Percentiles rank a stretch among this genome's conserved stretches.
phyloP scores from a whole-genome alignment of 1,140 invertebrate species.

The Leptinotarsa defecta region DNA sequence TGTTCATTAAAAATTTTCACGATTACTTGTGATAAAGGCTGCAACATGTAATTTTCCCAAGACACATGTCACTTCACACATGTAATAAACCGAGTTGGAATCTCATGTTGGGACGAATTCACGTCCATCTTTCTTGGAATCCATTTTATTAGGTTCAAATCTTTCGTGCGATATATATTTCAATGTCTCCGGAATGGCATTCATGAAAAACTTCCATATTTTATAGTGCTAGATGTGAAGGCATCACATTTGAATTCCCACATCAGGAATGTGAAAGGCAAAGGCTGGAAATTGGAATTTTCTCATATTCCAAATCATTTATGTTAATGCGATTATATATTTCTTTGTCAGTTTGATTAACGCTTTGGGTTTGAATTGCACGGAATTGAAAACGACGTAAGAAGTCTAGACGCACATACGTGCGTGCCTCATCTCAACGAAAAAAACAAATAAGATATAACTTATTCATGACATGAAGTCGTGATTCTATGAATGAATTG shows the following conservation, averaged over 20 bases:
- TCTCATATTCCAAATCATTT: constrained; percentile 42
- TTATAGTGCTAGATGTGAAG: constrained; percentile 7
- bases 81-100: too few relatives aligned
- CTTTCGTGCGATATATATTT: background rate
- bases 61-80: too few relatives aligned
- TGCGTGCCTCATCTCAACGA: too few relatives aligned
- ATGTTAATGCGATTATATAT: constrained; percentile 43
- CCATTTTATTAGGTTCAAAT: background rate
- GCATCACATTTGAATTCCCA: constrained; percentile 17
- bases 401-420: background rate
- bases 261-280: constrained; percentile 10
- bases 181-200: constrained; percentile 9
- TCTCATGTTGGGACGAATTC: too few relatives aligned
- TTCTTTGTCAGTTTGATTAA: constrained; percentile 27
- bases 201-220: constrained; percentile 18
- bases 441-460: too few relatives aligned
- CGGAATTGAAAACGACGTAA: background rate
- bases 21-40: too few relatives aligned
- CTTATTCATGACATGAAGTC: too few relatives aligned
- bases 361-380: background rate
- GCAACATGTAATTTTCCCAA: too few relatives aligned
- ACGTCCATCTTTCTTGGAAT: too few relatives aligned
- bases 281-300: constrained; percentile 37
- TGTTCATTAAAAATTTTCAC: too few relatives aligned
- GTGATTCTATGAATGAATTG: too few relatives aligned